A percentile compares a stretch with the other conserved stretches of the same genome.
phyloP scores from a whole-genome alignment of 2,888 invertebrate genomes.

The Eudemis profundana region DNA sequence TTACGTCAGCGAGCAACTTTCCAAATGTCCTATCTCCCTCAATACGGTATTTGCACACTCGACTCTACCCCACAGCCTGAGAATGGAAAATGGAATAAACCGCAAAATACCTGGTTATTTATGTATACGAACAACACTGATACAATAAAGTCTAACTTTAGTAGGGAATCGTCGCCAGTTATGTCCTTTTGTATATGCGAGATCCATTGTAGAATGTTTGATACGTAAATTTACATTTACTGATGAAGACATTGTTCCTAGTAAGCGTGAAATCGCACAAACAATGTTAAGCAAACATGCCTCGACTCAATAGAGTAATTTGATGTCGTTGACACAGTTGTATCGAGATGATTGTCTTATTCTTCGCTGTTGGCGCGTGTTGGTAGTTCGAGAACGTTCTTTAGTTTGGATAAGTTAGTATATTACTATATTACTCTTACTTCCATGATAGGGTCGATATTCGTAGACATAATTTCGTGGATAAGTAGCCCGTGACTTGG shows the following conservation, averaged over 20 bases:
- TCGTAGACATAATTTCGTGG: too few relatives aligned
- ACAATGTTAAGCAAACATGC: conserved; percentile 22
- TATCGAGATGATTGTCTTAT: conserved; percentile 16
- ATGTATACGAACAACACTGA: too few relatives aligned
- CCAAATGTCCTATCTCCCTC: background rate
- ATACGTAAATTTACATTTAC: conserved; percentile 27
- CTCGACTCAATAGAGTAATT: conserved; percentile 47
- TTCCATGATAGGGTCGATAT: too few relatives aligned
- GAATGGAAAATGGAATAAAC: background rate
- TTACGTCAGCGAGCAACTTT: background rate
- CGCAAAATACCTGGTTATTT: background rate
- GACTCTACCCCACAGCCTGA: background rate
- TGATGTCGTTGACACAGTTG: conserved; percentile 48
- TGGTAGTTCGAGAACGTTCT: background rate
- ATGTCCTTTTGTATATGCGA: too few relatives aligned
- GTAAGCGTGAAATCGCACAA: conserved; percentile 48
- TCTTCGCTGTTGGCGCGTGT: background rate
- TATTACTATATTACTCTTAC: background rate
- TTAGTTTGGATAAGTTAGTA: background rate
- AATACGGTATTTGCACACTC: too few relatives aligned
- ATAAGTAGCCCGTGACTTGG: too few relatives aligned
- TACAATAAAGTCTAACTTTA: too few relatives aligned
- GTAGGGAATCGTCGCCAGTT: too few relatives aligned
- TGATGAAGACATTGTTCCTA: conserved; percentile 41
- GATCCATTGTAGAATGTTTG: background rate